Evolutionary conservation across 23 tunicate genomes (phyloP), one percentile per base, ranked within the genome.

Genomic region (Styela clava): DNA sequence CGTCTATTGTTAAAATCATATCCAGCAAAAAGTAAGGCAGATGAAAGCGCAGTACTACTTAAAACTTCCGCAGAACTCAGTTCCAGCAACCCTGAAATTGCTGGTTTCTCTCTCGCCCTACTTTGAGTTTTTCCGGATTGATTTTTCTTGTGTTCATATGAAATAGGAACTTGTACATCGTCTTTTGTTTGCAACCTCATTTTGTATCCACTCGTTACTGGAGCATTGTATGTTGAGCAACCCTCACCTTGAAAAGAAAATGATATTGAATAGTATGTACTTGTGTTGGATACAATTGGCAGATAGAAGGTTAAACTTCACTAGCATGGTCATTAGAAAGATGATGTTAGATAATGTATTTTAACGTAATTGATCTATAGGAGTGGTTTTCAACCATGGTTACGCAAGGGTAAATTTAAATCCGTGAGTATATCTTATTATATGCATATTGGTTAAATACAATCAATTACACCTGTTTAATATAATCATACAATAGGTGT

Each of bases 81-180:
- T 74, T 72, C 79, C 7, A 80, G 74, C 2, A 73, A 29, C 30
- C 84, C 71, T 20, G 81, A 51, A 18, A 44, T 81, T 2, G 70
- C 70, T 24, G 71, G 85, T 34, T 86, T 81, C 77, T 86, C 90
- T 63, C 90, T 32, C 2, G 64, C 85, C 33, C 90, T 27, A 16
- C 71, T 29, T 22, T 67, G 71, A 67, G 31, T 27, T n/a, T n/a
- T 23, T 61, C n/a, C 64, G 1, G 0, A 23, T 21, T 61, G 22
- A 23, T 61, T 0, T 29, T 25, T 27, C 23, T 1, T 27, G 22
- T 67, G 71, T 18, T 27, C 31, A 67, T 67, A 67, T 25, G 71
- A 67, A 29, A 67, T 29, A 27, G 71, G 71, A 25, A 67, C 71
- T 16, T 18, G 24, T 16, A 67, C 31, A 29, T 67, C 71, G 22